Evolutionary conservation across 2,797 vertebrate genomes (phyloP), one percentile per base, ranked within the genome.

Genomic region (Propithecus perrieri): DNA sequence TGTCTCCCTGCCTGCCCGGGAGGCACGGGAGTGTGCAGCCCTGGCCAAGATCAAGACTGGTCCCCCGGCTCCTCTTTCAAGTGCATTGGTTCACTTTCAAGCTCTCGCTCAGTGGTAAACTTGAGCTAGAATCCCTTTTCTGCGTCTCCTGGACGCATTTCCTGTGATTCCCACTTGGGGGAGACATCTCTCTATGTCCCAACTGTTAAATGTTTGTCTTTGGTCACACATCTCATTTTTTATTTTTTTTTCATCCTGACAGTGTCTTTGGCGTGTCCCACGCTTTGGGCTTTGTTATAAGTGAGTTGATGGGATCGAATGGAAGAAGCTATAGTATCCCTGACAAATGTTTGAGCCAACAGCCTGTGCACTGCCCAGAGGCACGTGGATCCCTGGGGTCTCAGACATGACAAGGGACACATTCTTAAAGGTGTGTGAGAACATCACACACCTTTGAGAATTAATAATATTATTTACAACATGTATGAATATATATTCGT

Each of bases 201-300:
- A 43, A 24, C 13, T 7, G 26, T 43, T n/a, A 6, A 65, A n/a
- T 1, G 0, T 13, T 24, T 0, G 13, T n/a, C 12, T 89, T 17
- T 0, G 2, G 4, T 18, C 28, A 30, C 11, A 67, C 4, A 14
- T 1, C 26, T 63, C 55, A 8, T 26, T 72, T 61, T 61, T 67
- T 18, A 65, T 18, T 65, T 65, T 63, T 12, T 30, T 65, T 65
- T 33, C 41, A 71, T 72, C 28, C 30, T 50, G 57, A 35, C 20
- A 28, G 71, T 15, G 7, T 88, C 63, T 79, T 71, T 11, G 33
- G 55, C 1, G 0, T 48, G 63, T 13, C 46, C 7, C 9, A 1
- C 1, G 22, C 84, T 55, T 96, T 65, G 35, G 78, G 28, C 18
- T 69, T 83, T 72, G 63, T n/a, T 59, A 6, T 53, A 88, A 85